Base-by-base conservation (phyloP, 2,113 vertebrate genomes). In the Camelus bactrianus region DNA sequence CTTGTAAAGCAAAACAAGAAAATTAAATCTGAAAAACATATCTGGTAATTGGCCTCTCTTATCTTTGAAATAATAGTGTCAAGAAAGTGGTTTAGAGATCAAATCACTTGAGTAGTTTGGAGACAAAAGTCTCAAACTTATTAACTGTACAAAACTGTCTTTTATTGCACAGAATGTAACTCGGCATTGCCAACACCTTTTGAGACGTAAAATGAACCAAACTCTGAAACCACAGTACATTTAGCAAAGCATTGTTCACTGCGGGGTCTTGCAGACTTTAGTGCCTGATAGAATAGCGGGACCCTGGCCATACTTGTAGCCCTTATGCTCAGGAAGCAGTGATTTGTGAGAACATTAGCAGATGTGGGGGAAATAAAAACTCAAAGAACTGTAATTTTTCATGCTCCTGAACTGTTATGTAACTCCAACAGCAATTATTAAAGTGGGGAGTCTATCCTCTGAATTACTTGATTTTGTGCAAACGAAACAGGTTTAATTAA, bases 401-500 rank as follows among this genome's bases (percentile, higher is more conserved):
- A 83, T 52, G 75, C 42, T 85, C 72, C 54, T 15, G 52, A 46
- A 38, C 20, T 46, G 10, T 91, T 94, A 87, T 1, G 1, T 80
- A 91, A 96, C n/a, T 80, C 70, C 80, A 67, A 38, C 0, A 76
- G 94, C 83, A 89, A 94, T 96, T 69, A 93, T 6, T 32, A 32
- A 94, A 58, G 83, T 64, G 75, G 35, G 32, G n/a, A 69, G 84
- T 70, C 81, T 69, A 92, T 64, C 95, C 75, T 95, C 87, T 42
- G 14, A 82, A 65, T 94, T 76, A 96, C 65, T 86, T 91, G 95
- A 96, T 69, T 82, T 92, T 89, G 85, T 83, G 82, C 72, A 86
- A 76, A 93, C 50, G 93, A 97, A 83, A 95, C 38, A 32, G 69
- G 50, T 86, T 86, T 94, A 93, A 96, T 97, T 91, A 94, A 95